phyloP scores from a whole-genome alignment of 2,888 invertebrate genomes.

The Synergus umbraculus region DNA sequence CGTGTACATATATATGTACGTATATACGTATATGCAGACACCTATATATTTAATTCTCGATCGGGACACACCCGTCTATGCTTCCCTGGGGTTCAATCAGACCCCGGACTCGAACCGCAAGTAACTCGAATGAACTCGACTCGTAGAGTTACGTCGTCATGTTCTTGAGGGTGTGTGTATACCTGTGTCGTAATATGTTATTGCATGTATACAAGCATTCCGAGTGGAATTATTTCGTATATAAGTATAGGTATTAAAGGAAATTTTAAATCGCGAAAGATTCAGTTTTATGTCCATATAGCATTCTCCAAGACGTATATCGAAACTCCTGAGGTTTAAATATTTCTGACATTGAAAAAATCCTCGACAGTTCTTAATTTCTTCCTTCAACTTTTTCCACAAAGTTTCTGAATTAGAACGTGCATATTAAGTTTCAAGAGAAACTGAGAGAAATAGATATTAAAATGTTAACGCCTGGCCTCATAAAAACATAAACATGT shows the following conservation, averaged over 20 bases:
- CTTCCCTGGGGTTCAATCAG: constrained; percentile 35
- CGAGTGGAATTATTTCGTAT: constrained; percentile 7
- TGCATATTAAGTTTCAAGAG: too few relatives aligned
- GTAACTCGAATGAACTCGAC: constrained; percentile 38
- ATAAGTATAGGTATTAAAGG: constrained; percentile 2
- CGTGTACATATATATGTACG: not conserved
- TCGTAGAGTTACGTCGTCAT: constrained; percentile 9
- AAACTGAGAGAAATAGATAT: too few relatives aligned
- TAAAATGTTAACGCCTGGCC: too few relatives aligned
- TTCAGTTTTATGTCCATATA: not conserved
- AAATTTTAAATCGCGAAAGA: not conserved
- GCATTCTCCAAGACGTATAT: not conserved
- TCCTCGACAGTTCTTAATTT: too few relatives aligned
- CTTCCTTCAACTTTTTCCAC: too few relatives aligned
- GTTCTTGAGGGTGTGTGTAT: not conserved
- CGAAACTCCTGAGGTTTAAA: not conserved
- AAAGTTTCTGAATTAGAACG: too few relatives aligned
- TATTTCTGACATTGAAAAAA: too few relatives aligned
- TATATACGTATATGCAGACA: not conserved
- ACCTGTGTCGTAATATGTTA: constrained; percentile 24
- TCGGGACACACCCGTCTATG: constrained; percentile 32
- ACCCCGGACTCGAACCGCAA: constrained; percentile 7
- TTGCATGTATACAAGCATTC: not conserved
- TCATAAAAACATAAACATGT: too few relatives aligned
- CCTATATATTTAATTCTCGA: not conserved